Evolutionary conservation across 2,113 vertebrate genomes (phyloP).

Genomic region (Sinocyclocheilus anshuiensis): DNA sequence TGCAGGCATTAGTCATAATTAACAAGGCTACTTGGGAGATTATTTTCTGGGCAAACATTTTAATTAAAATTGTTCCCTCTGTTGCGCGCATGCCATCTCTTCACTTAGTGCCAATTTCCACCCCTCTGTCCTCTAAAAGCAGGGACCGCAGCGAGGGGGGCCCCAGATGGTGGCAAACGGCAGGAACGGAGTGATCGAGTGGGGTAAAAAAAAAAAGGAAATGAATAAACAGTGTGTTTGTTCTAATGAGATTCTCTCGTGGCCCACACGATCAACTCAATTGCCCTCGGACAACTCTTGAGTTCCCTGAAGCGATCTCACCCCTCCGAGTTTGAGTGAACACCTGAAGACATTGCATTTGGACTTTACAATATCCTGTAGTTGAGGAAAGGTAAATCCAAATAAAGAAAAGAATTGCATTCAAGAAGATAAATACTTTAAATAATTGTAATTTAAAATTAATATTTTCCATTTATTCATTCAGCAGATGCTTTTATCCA

Average conservation of each 20-base stretch:
- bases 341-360: neutral
- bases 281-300: conserved; percentile 21
- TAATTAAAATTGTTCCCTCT: conserved; percentile 76
- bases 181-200: neutral
- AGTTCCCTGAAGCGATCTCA: neutral
- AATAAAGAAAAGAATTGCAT: neutral
- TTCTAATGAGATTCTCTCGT: conserved; percentile 42
- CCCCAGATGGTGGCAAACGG: conserved; percentile 68
- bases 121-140: conserved; percentile 65
- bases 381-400: neutral
- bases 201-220: neutral
- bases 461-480: neutral
- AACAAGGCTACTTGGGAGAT: conserved; percentile 73
- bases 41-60: conserved; percentile 79
- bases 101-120: conserved; percentile 75
- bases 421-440: too few relatives aligned
- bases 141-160: conserved; percentile 59
- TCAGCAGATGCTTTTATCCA: conserved; percentile 41
- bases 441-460: neutral
- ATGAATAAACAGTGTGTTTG: conserved; percentile 32
- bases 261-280: conserved; percentile 28
- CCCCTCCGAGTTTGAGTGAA: neutral
- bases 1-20: conserved; percentile 75
- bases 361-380: neutral
- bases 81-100: conserved; percentile 69